Evolutionary conservation across 2,113 vertebrate species (phyloP), one percentile per base, ranked within the genome.

Genomic region (Pelvicachromis taeniatus): DNA sequence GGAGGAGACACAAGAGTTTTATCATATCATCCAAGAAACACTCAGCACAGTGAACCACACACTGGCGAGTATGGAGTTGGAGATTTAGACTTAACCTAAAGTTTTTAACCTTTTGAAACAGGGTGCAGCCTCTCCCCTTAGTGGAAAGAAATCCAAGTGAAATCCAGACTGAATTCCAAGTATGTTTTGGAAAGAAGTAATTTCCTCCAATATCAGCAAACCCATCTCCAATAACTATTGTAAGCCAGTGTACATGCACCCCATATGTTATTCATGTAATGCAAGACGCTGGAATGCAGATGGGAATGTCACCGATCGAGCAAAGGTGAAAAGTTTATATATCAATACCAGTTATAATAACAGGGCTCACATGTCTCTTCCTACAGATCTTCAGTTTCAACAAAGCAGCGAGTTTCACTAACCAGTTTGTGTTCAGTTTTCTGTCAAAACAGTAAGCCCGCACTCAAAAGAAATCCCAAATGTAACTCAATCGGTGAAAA

Each of bases 191-290:
- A 54, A 17, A 77, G 78, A 85, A 81, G 84, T 85, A 84, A 90
- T 94, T 93, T 93, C 91, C 89, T 91, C 83, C 56, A 80, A 79
- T 87, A 87, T 83, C 80, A 52, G 80, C 73, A 9, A 85, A 83
- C 21, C 29, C 68, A 21, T 88, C 58, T 87, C 85, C 73, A 59
- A 77, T 84, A 78, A 40, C 87, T 59, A 21, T 29, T 80, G 78
- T 55, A 35, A 70, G 63, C 53, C 70, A 21, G 42, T 2, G 52
- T 54, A 86, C n/a, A 78, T 50, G 63, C 89, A 88, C 85, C 33
- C 6, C 6, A 17, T 90, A 45, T 88, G 87, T 81, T 77, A 31
- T 33, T 88, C 12, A 55, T 21, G 89, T 90, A 85, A 89, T 29
- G 21, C 23, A 73, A 88, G 56, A 77, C 54, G 5, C 19, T 19